A percentile compares a stretch with the other conserved stretches of the same genome.
These are phyloP conservation scores for Mixornis gularis DNA, from an alignment of 2,113 vertebrate genomes.

Conservation along the genomic window DNA sequence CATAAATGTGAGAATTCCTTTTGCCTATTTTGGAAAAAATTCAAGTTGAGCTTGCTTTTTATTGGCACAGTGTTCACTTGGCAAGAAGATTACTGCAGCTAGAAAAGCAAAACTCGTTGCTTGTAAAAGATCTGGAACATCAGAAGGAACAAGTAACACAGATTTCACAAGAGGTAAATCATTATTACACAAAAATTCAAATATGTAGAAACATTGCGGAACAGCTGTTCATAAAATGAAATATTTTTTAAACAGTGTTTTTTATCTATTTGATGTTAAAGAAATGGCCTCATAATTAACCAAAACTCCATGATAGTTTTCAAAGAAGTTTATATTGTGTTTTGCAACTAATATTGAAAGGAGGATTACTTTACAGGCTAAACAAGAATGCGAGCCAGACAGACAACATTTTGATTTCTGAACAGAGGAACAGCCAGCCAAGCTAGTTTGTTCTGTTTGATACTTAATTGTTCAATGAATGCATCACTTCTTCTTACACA, in stretches of 20 bases:
- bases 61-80: slow-evolving; percentile 87
- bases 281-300: slow-evolving; percentile 27
- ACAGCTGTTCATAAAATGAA: slow-evolving; percentile 36
- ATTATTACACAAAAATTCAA: slow-evolving; percentile 17
- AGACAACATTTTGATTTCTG: slow-evolving; percentile 50
- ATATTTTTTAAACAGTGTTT: slow-evolving; percentile 47
- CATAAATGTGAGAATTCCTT: slow-evolving; percentile 8
- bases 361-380: slow-evolving; percentile 56
- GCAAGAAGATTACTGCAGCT: slow-evolving; percentile 92
- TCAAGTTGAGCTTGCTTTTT: slow-evolving; percentile 45
- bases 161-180: slow-evolving; percentile 88
- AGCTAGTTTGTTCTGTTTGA: slow-evolving; percentile 53
- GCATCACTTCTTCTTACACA: background rate
- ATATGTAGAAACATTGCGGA: background rate
- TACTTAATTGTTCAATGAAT: slow-evolving; percentile 39
- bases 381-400: slow-evolving; percentile 51
- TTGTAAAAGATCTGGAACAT: slow-evolving; percentile 87
- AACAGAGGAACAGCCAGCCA: slow-evolving; percentile 36
- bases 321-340: slow-evolving; percentile 40
- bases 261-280: slow-evolving; percentile 34
- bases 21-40: slow-evolving; percentile 32
- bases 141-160: slow-evolving; percentile 78
- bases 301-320: slow-evolving; percentile 30
- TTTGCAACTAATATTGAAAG: slow-evolving; percentile 62
- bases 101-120: slow-evolving; percentile 89